Evolutionary conservation across 2,888 invertebrate genomes (phyloP).

Genomic region (Drosophila melanosoma): DNA sequence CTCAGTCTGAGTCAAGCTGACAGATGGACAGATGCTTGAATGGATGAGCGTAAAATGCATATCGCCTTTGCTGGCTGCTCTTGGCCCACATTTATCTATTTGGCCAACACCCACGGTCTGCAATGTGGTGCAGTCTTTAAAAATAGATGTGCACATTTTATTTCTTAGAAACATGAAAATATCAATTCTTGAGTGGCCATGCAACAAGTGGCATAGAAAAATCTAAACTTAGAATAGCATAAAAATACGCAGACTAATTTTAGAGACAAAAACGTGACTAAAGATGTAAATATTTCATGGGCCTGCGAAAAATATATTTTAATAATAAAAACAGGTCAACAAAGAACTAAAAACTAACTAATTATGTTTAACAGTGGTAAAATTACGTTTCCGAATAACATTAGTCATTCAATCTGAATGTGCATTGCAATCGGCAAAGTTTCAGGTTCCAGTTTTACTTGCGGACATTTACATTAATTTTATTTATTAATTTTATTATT

Average conservation of each 20-base stretch:
- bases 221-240: not conserved
- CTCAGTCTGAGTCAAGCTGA: constrained; percentile 47
- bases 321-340: not conserved
- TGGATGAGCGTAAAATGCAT: constrained; percentile 39
- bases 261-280: not conserved
- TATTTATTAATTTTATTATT: not conserved
- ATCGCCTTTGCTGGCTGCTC: constrained; percentile 53
- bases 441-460: not conserved
- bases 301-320: not conserved
- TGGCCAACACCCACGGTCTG: constrained; percentile 39
- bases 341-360: not conserved
- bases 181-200: not conserved
- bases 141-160: not conserved
- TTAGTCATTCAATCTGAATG: not conserved
- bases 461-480: not conserved
- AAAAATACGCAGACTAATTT: not conserved
- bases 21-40: constrained; percentile 29
- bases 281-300: not conserved
- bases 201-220: not conserved
- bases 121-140: constrained; percentile 34
- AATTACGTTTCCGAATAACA: not conserved
- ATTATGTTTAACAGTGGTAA: not conserved
- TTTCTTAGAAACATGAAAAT: not conserved
- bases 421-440: not conserved
- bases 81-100: constrained; percentile 74